Evolutionary conservation across 2,797 vertebrate species (phyloP).

Genomic region (Anabas testudineus): DNA sequence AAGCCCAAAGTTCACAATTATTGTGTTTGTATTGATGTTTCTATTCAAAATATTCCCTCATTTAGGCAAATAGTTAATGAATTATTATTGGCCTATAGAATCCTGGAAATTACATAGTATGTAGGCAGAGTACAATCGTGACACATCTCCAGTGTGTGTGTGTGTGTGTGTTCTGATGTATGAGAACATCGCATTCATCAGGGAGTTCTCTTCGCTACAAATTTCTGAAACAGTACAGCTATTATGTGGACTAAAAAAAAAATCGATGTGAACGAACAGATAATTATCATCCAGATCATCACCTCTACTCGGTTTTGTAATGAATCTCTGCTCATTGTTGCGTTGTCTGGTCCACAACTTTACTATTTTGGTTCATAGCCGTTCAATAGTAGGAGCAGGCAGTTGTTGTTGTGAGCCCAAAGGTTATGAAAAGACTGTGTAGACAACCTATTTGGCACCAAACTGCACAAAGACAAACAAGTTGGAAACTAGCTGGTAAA

Average conservation of each 20-base stretch:
- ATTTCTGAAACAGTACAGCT: neutral
- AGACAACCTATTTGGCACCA: no score
- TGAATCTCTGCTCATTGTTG: neutral
- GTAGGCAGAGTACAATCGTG: neutral
- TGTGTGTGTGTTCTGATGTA: conserved; percentile 4
- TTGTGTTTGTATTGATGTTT: neutral
- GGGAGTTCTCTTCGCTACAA: neutral
- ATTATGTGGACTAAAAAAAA: neutral
- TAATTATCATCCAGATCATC: neutral
- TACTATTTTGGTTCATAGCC: neutral
- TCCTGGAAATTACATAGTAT: conserved; percentile 5
- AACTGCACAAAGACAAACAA: no score
- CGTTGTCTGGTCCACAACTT: neutral
- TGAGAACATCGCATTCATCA: conserved; percentile 15
- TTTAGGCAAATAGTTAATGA: neutral
- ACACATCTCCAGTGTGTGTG: neutral
- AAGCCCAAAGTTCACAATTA: conserved; percentile 12
- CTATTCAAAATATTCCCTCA: no score
- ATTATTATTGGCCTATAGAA: neutral
- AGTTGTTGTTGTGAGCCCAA: neutral
- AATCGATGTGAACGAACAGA: neutral
- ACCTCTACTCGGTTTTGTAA: neutral
- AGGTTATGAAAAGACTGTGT: neutral
- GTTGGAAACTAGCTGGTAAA: no score
- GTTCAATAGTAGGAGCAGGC: neutral